Percentiles rank a stretch among this genome's conserved stretches.
These are phyloP conservation scores for Dryas iulia DNA, from an alignment of 1,140 invertebrate genomes.

Conservation along the genomic window DNA sequence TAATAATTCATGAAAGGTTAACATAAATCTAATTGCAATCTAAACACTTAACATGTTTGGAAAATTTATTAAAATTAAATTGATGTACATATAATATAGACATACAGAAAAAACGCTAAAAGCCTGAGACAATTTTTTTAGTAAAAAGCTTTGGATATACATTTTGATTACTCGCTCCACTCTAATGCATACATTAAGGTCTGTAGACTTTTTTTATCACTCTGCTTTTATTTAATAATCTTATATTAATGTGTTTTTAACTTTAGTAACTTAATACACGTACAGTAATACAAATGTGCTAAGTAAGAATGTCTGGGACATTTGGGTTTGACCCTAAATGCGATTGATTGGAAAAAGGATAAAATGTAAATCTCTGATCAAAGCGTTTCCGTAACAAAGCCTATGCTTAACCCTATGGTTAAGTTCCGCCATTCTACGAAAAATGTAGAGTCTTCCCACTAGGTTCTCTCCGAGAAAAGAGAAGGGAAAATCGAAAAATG, in stretches of 20 bases:
- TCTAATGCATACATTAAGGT: background rate
- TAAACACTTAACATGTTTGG: background rate
- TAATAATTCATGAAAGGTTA: background rate
- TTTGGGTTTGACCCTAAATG: too few relatives aligned
- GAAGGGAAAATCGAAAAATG: too few relatives aligned
- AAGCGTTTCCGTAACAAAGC: too few relatives aligned
- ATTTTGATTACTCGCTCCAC: background rate
- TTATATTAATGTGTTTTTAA: background rate
- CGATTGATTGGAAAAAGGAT: too few relatives aligned
- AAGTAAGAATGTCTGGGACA: too few relatives aligned
- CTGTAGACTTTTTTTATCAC: background rate
- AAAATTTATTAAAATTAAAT: background rate
- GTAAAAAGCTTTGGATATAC: background rate
- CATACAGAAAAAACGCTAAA: background rate
- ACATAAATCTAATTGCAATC: conserved; percentile 1
- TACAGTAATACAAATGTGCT: background rate
- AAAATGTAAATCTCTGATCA: too few relatives aligned
- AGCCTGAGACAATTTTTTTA: background rate
- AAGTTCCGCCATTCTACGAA: too few relatives aligned
- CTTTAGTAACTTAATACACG: background rate
- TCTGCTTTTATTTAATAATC: background rate
- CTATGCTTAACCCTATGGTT: too few relatives aligned
- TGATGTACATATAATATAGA: background rate
- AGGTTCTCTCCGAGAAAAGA: too few relatives aligned
- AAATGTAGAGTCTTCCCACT: too few relatives aligned